These are phyloP conservation scores for Cosmorhoe ocellata DNA, from an alignment of 2,888 invertebrate species.

Conservation along the genomic window DNA sequence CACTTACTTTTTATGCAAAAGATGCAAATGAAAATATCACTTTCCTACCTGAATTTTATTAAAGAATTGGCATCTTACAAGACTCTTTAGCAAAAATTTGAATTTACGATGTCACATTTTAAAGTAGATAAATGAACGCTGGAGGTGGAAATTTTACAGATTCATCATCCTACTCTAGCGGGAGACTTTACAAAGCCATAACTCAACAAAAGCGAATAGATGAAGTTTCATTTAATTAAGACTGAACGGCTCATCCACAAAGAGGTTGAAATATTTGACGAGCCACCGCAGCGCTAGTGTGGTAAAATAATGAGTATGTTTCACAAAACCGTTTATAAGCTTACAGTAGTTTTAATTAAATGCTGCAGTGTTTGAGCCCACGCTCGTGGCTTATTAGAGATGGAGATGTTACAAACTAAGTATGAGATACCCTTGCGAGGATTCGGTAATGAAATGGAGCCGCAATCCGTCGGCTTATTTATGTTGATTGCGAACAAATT, in stretches of 20 bases:
- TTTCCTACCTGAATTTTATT: constrained; percentile 30
- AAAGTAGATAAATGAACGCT: constrained; percentile 24
- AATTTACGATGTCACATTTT: constrained; percentile 29
- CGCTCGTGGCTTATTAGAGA: constrained; percentile 27
- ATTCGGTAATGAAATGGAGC: constrained; percentile 28
- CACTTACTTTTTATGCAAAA: constrained; percentile 29
- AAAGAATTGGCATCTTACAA: constrained; percentile 29
- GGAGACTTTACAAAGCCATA: constrained; percentile 20
- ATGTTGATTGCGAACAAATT: constrained; percentile 26
- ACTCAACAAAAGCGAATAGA: constrained; percentile 27
- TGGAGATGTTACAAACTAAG: constrained; percentile 18
- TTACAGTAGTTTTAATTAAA: constrained; percentile 29
- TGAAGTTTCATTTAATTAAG: constrained; percentile 44
- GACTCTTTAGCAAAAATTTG: constrained; percentile 23
- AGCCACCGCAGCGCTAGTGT: constrained; percentile 40
- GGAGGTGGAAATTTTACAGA: constrained; percentile 24
- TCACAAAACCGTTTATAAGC: constrained; percentile 42
- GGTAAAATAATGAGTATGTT: constrained; percentile 38
- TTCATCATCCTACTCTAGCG: constrained; percentile 23
- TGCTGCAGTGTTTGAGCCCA: constrained; percentile 30
- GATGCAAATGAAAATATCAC: constrained; percentile 20
- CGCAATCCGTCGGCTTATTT: constrained; percentile 22
- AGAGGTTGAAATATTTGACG: constrained; percentile 47
- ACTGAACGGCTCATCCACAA: constrained; percentile 40
- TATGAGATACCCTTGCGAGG: constrained; percentile 14